Conservation (phyloP, 53 echinoderm and acorn worm genomes). For the Crossaster papposus region DNA sequence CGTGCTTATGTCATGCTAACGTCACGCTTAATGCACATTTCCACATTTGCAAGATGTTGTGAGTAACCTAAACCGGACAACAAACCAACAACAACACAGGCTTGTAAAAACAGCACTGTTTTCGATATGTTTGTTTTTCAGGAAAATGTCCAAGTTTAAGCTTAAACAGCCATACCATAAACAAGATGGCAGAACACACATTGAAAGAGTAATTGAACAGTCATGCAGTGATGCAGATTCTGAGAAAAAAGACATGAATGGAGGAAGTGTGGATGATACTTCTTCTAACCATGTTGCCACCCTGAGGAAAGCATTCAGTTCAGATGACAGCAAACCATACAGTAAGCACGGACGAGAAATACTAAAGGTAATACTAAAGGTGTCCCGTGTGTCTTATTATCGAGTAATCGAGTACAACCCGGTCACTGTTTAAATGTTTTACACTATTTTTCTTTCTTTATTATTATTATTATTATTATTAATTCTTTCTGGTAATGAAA, state of each 20-base stretch:
- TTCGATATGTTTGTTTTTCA: slow-evolving; percentile 4
- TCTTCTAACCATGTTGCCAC: slow-evolving; percentile 64
- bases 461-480: too few species aligned
- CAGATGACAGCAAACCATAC: slow-evolving; percentile 48
- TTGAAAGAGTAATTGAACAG: slow-evolving; percentile 21
- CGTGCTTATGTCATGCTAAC: too few species aligned
- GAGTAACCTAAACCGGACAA: too few species aligned
- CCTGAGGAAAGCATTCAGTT: slow-evolving; percentile 81
- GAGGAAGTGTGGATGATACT: slow-evolving; percentile 25
- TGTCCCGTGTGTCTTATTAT: slow-evolving; percentile 16
- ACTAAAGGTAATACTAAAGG: slow-evolving; percentile 54
- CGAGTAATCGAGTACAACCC: too few species aligned
- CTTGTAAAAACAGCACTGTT: background rate
- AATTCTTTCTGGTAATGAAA: too few species aligned
- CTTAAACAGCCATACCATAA: slow-evolving; percentile 43
- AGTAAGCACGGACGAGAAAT: slow-evolving; percentile 52
- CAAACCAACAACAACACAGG: background rate
- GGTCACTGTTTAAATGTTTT: too few species aligned
- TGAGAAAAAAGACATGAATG: slow-evolving; percentile 6
- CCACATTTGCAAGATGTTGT: too few species aligned
- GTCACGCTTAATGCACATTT: too few species aligned
- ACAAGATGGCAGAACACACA: slow-evolving; percentile 15
- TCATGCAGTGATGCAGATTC: slow-evolving; percentile 20
- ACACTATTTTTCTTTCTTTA: too few species aligned
- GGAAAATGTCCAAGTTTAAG: slow-evolving; percentile 76